Conservation (phyloP, 2,797 vertebrate genomes). For the Enteromius fasciolatus region DNA sequence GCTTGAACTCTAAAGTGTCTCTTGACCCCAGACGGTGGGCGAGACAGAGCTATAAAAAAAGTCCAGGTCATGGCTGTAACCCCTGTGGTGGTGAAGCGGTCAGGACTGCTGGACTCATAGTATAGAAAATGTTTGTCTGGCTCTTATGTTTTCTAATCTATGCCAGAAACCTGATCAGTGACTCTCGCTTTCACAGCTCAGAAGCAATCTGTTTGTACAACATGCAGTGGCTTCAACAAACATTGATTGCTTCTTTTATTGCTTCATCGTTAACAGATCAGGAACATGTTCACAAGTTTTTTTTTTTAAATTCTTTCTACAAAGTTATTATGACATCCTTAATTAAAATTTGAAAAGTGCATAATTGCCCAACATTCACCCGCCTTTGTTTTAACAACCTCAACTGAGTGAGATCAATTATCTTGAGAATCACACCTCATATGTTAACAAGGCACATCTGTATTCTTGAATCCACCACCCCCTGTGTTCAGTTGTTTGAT, state of each 20-base stretch:
- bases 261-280: not conserved
- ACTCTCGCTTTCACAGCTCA: not conserved
- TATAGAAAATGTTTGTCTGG: conserved; percentile 14
- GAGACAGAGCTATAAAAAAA: conserved; percentile 31
- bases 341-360: not conserved
- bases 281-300: not conserved
- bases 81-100: conserved; percentile 31
- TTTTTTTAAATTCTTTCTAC: not conserved
- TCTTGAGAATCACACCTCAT: not conserved
- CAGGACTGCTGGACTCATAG: conserved; percentile 14
- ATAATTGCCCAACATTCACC: not conserved
- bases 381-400: not conserved
- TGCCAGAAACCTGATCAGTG: not conserved
- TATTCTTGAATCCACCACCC: conserved; percentile 20
- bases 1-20: conserved; percentile 63
- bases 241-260: not conserved
- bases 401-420: not conserved
- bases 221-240: not conserved
- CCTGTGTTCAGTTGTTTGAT: conserved; percentile 34
- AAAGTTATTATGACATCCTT: not conserved
- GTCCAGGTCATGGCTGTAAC: conserved; percentile 20
- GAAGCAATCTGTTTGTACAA: not conserved
- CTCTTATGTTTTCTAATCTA: conserved; percentile 24
- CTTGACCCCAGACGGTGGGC: conserved; percentile 46
- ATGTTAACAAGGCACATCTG: conserved; percentile 27